Percentiles rank a stretch among this genome's conserved stretches.
Evolutionary conservation across 1,140 invertebrate genomes (phyloP).

Genomic region (Cataglyphis hispanica): DNA sequence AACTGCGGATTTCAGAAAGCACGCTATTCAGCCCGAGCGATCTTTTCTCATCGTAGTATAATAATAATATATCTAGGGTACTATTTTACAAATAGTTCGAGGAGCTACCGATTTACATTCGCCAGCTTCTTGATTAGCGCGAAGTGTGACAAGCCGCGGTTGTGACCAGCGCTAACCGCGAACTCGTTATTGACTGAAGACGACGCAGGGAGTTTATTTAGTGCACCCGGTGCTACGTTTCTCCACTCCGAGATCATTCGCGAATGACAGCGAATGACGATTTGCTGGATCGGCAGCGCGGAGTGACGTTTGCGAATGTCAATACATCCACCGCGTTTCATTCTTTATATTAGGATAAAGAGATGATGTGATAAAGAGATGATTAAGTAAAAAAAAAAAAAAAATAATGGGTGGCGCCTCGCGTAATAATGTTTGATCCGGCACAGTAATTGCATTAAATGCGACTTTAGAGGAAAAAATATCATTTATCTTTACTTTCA

Average conservation of each 20-base stretch:
- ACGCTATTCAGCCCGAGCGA: too few species aligned
- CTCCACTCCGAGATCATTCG: slow-evolving; percentile 47
- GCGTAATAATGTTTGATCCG: background rate
- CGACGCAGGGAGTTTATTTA: slow-evolving; percentile 68
- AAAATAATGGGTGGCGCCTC: background rate
- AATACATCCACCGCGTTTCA: background rate
- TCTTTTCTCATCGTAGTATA: too few species aligned
- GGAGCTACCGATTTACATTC: background rate
- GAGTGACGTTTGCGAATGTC: background rate
- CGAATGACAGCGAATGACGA: background rate
- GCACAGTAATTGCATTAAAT: background rate
- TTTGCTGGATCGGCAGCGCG: slow-evolving; percentile 15
- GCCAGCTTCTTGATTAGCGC: slow-evolving; percentile 6
- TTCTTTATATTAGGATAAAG: background rate
- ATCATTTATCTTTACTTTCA: too few species aligned
- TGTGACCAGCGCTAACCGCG: slow-evolving; percentile 56
- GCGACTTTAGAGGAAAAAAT: too few species aligned
- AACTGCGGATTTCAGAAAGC: too few species aligned
- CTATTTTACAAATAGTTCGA: too few species aligned
- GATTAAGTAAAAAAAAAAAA: slow-evolving; percentile 26
- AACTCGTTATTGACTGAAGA: slow-evolving; percentile 79
- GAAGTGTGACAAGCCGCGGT: background rate
- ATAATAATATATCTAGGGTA: too few species aligned
- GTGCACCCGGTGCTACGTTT: background rate
- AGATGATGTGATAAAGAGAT: slow-evolving; percentile 45